Evolutionary conservation across 2,113 vertebrate genomes (phyloP).

Genomic region (Empidonax traillii): DNA sequence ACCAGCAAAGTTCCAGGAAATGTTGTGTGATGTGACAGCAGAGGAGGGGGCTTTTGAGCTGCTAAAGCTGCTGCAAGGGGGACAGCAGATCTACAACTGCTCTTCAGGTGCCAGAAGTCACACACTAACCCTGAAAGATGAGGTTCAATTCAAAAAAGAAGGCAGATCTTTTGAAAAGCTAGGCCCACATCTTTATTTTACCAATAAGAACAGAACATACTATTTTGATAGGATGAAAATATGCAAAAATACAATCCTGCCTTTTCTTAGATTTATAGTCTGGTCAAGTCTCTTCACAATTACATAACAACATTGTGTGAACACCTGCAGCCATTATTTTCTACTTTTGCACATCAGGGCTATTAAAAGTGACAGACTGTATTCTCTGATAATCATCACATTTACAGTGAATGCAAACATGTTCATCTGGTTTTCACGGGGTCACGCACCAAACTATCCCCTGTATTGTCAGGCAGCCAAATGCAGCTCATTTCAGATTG

Average conservation of each 20-base stretch:
- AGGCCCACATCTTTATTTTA: background rate
- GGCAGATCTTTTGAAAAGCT: background rate
- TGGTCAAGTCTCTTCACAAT: background rate
- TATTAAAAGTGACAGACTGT: conserved; percentile 61
- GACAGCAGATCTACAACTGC: accelerated
- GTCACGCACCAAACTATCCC: background rate
- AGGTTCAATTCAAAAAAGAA: background rate
- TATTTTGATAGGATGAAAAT: background rate
- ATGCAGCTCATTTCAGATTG: background rate
- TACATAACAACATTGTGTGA: background rate
- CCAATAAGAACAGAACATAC: background rate
- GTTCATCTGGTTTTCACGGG: conserved; percentile 41
- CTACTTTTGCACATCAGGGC: background rate
- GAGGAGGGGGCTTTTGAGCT: background rate
- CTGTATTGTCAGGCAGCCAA: conserved; percentile 8
- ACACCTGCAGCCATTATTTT: conserved; percentile 14
- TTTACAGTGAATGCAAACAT: conserved; percentile 44
- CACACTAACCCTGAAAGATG: background rate
- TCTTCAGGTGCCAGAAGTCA: background rate
- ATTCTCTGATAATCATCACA: conserved; percentile 23
- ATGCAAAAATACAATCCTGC: background rate
- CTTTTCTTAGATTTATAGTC: background rate
- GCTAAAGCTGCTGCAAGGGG: background rate
- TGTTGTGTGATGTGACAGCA: background rate
- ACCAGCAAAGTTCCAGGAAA: background rate